These are phyloP conservation scores for Dicyrtomina minuta DNA, from an alignment of 2,888 invertebrate species.

Conservation along the genomic window DNA sequence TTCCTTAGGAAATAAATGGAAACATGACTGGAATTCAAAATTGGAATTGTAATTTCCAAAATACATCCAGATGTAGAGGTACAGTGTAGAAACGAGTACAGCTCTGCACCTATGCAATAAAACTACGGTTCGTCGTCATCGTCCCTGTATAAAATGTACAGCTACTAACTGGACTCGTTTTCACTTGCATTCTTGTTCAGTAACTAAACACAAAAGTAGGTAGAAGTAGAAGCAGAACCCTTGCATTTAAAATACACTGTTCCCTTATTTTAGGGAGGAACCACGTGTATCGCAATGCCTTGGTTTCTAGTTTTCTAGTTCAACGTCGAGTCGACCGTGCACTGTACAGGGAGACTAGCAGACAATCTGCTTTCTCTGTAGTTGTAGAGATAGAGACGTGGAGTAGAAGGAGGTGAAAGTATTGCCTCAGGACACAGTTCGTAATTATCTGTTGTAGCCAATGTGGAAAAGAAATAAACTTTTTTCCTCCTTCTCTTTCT, in stretches of 20 bases:
- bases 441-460: not conserved
- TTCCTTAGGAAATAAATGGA: constrained; percentile 12
- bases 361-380: not conserved
- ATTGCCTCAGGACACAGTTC: not conserved
- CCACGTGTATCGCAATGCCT: too few relatives aligned
- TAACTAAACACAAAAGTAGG: too few relatives aligned
- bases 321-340: too few relatives aligned
- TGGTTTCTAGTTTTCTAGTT: too few relatives aligned
- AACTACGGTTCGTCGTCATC: not conserved
- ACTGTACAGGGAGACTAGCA: too few relatives aligned
- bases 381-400: not conserved
- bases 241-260: too few relatives aligned
- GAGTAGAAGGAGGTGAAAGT: constrained; percentile 1
- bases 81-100: not conserved
- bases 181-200: too few relatives aligned
- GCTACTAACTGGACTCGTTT: too few relatives aligned
- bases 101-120: not conserved
- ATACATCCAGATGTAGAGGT: not conserved
- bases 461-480: not conserved
- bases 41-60: too few relatives aligned
- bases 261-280: too few relatives aligned
- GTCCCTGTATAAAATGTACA: too few relatives aligned
- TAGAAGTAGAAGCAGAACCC: too few relatives aligned
- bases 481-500: not conserved
- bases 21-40: constrained; percentile 3